Conservation (phyloP, 2,888 invertebrate genomes). For the Dorcus hopei region DNA sequence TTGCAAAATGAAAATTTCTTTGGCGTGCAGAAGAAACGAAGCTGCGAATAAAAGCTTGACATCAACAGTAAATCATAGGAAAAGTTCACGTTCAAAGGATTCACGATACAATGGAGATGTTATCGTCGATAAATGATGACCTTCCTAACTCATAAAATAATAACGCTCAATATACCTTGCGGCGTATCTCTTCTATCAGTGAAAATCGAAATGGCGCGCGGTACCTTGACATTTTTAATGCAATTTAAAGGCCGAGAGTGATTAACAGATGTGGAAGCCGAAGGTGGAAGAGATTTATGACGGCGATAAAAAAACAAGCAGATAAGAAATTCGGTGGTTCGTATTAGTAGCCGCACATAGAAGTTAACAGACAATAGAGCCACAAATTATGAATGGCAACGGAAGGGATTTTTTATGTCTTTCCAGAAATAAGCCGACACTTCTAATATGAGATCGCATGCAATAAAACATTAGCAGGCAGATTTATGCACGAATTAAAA, state of each 20-base stretch:
- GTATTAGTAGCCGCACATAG: not conserved
- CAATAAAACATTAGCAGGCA: no score
- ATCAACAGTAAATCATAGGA: constrained; percentile 13
- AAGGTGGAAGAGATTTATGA: constrained; percentile 20
- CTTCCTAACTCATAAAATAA: constrained; percentile 22
- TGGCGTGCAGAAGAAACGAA: no score
- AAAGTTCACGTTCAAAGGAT: constrained; percentile 20
- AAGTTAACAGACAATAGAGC: not conserved
- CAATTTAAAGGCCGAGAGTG: constrained; percentile 24
- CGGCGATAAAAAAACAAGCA: constrained; percentile 16
- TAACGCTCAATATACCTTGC: constrained; percentile 15
- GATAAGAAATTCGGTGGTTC: constrained; percentile 7
- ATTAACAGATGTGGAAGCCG: constrained; percentile 16
- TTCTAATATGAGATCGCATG: no score
- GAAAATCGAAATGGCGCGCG: constrained; percentile 22
- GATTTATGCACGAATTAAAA: no score
- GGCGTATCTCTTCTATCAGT: constrained; percentile 14
- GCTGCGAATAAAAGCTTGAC: no score
- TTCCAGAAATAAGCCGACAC: not conserved
- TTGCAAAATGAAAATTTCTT: no score
- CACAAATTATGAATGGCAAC: not conserved
- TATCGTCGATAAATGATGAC: constrained; percentile 21
- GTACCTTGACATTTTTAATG: constrained; percentile 24
- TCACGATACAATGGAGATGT: constrained; percentile 20
- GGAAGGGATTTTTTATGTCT: not conserved